Evolutionary conservation across 2,888 invertebrate genomes (phyloP).

Genomic region (Diploptera punctata): DNA sequence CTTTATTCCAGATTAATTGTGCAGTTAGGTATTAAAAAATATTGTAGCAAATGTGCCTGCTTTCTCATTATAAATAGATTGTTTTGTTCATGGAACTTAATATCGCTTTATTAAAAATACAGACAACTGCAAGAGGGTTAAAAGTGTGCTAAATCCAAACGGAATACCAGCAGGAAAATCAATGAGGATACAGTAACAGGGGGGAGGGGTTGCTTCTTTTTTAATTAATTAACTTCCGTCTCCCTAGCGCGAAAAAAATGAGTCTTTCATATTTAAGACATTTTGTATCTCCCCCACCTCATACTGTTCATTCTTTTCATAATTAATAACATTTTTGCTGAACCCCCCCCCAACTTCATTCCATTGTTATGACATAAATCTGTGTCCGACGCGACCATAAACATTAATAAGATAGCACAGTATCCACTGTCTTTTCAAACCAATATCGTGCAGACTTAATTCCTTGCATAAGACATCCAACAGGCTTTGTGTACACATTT

Average conservation of each 20-base stretch:
- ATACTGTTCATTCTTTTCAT: slow-evolving; percentile 39
- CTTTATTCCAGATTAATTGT: no score
- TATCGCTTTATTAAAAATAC: slow-evolving; percentile 4
- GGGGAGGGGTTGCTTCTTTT: slow-evolving; percentile 38
- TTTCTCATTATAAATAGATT: no score
- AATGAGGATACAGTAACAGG: slow-evolving; percentile 3
- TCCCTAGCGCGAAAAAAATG: slow-evolving; percentile 33
- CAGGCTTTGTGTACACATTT: no score
- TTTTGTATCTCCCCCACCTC: slow-evolving; percentile 33
- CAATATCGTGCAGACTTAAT: no score
- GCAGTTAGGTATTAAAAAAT: no score
- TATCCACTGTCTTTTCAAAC: not conserved
- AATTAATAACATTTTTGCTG: slow-evolving; percentile 41
- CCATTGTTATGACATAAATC: slow-evolving; percentile 20
- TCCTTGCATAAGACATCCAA: no score
- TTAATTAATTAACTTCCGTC: slow-evolving; percentile 42
- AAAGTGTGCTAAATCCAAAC: not conserved
- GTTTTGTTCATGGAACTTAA: not conserved
- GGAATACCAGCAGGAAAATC: slow-evolving; percentile 5
- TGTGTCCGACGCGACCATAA: slow-evolving; percentile 12
- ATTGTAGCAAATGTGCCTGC: no score
- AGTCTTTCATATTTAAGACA: slow-evolving; percentile 42
- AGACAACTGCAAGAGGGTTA: not conserved
- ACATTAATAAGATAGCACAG: slow-evolving; percentile 16
- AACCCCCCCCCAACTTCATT: slow-evolving; percentile 20